These are phyloP conservation scores for Gymnorhina tibicen DNA, from an alignment of 2,113 vertebrate genomes.

Conservation along the genomic window DNA sequence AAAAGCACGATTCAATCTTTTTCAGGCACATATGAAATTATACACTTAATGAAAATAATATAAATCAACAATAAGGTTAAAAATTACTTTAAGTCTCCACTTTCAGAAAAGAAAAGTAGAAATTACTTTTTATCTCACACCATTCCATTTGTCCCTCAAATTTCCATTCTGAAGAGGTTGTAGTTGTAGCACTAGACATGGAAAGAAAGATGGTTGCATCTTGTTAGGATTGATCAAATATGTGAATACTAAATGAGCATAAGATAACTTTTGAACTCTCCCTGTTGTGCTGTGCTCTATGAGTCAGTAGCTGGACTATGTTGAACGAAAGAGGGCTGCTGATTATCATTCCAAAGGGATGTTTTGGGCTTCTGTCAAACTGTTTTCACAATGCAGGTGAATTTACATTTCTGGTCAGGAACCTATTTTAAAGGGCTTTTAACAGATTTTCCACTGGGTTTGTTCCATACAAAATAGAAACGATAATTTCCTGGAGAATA, in stretches of 20 bases:
- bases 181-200: not conserved
- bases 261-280: not conserved
- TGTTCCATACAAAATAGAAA: not conserved
- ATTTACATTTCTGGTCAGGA: not conserved
- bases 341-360: not conserved
- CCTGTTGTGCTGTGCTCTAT: not conserved
- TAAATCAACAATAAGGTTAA: not conserved
- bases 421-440: not conserved
- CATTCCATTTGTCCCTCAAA: not conserved
- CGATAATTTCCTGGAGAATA: not conserved
- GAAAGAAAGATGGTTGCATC: not conserved
- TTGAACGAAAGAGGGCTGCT: not conserved
- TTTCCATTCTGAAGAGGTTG: not conserved
- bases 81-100: not conserved
- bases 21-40: not conserved
- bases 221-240: not conserved
- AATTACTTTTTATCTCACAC: not conserved
- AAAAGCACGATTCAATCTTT: not conserved
- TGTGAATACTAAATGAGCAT: not conserved
- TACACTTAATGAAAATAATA: not conserved
- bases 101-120: not conserved
- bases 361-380: not conserved
- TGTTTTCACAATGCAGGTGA: not conserved
- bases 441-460: not conserved
- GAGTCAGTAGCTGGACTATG: not conserved